Base-by-base conservation (phyloP, 2,888 invertebrate genomes). In the Ectemnius continuus region DNA sequence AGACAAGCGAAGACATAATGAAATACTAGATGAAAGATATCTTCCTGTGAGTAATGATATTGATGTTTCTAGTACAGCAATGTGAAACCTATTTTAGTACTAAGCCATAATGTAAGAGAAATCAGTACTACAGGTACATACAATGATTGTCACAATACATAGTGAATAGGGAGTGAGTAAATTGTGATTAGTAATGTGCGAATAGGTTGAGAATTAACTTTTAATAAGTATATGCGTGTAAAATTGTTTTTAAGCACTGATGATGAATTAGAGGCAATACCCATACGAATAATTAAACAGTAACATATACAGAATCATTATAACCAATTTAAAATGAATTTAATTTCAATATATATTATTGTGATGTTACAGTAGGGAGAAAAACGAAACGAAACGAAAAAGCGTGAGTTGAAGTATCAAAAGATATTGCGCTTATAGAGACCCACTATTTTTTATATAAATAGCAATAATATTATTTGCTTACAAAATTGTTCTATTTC, bases 381-480 rank as follows among this genome's bases (percentile, higher is more conserved):
- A 2, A 16, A 16, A 52, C 4, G 14, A 16, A 16, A 52, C 4
- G 52, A 23, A 52, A 59, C 65, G n/a, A 57, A 61, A 18, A 28
- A 46, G 28, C 26, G 59, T 3, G 23, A 14, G 14, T 64, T 65
- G 14, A 26, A 26, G 52, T 16, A 56, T 62, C 16, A 62, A 59
- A 48, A 52, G 59, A 70, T 70, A 70, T 63, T 67, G 59, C 26
- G 2, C 69, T 73, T 3, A 45, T 66, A 45, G 59, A 62, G 58
- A 72, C 52, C 58, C 61, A 71, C 74, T 79, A 79, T 79, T 75
- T 80, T 72, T 79, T 80, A 67, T 70, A 73, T 78, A 45, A 28
- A 2, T 52, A 28, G 2, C 28, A 48, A 47, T 20, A 57, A 56
- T 2, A 48, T 6, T 61, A 14, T 65, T 47, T 73, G 48, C 11